These are phyloP conservation scores for Scrobipalpa atriplicella DNA, from an alignment of 2,888 invertebrate genomes.

Conservation along the genomic window DNA sequence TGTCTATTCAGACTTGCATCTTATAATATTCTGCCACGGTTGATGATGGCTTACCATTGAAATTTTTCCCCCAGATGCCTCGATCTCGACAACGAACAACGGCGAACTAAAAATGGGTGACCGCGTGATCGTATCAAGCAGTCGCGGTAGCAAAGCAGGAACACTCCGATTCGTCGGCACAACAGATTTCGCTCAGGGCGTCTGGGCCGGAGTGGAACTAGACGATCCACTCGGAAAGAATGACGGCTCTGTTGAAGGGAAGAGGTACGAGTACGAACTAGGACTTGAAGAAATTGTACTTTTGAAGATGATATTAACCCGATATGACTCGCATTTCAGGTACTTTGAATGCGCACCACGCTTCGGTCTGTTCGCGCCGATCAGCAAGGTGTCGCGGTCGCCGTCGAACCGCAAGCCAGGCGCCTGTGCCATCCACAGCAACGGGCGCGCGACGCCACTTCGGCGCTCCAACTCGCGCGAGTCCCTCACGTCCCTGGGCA, in stretches of 20 bases:
- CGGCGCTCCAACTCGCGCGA: constrained; percentile 92
- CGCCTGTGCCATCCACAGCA: constrained; percentile 84
- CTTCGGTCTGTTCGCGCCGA: constrained; percentile 96
- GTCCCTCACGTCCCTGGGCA: constrained; percentile 88
- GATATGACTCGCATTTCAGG: constrained; percentile 75
- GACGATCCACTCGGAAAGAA: constrained; percentile 98
- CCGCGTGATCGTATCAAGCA: constrained; percentile 94
- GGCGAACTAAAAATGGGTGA: constrained; percentile 92
- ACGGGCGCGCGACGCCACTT: constrained; percentile 84
- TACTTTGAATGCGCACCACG: constrained; percentile 97
- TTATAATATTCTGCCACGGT: too few species aligned
- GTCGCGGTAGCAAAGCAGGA: constrained; percentile 94
- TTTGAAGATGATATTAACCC: not conserved
- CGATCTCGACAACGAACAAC: constrained; percentile 72
- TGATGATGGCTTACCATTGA: not conserved
- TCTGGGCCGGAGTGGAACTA: constrained; percentile 98
- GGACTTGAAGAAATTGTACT: not conserved
- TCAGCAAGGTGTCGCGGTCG: constrained; percentile 94
- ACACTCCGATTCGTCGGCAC: constrained; percentile 92
- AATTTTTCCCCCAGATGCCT: constrained; percentile 59
- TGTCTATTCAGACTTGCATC: constrained; percentile 26
- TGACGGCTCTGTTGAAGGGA: constrained; percentile 96
- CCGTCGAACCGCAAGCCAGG: constrained; percentile 88
- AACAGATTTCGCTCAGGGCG: constrained; percentile 95
- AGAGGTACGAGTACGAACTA: constrained; percentile 83